Conservation (phyloP, 1,140 invertebrate species). For the Campoletis sonorensis region DNA sequence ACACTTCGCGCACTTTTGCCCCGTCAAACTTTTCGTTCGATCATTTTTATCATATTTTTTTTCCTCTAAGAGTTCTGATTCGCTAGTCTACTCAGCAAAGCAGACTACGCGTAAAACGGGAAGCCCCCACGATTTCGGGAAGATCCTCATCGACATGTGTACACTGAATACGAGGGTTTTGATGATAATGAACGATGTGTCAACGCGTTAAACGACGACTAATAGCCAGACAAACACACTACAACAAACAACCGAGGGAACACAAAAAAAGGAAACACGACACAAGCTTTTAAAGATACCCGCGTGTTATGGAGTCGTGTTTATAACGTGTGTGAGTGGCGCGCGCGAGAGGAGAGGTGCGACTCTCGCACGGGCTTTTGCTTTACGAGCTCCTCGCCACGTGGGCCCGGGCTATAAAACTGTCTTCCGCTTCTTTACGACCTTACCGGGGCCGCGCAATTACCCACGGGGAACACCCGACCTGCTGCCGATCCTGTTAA, state of each 20-base stretch:
- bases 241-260: conserved; percentile 6
- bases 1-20: conserved; percentile 4
- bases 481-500: conserved; percentile 55
- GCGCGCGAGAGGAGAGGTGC: conserved; percentile 16
- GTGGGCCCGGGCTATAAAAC: conserved; percentile 73
- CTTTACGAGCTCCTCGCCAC: conserved; percentile 70
- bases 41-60: background rate
- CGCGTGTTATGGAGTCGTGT: background rate
- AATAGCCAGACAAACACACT: conserved; percentile 7
- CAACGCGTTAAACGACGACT: conserved; percentile 10
- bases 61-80: background rate
- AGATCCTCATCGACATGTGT: background rate
- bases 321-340: conserved; percentile 32
- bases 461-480: conserved; percentile 66
- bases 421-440: conserved; percentile 74
- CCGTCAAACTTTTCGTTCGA: background rate
- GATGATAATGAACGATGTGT: conserved; percentile 30
- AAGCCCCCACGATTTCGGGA: conserved; percentile 29
- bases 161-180: background rate
- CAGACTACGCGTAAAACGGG: conserved; percentile 26
- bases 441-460: conserved; percentile 62
- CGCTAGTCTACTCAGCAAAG: background rate
- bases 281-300: background rate
- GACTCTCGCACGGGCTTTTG: conserved; percentile 49
- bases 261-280: background rate